Percentiles rank a stretch among this genome's conserved stretches.
Conservation (phyloP, 1,140 invertebrate genomes). For the Drosophila santomea region DNA sequence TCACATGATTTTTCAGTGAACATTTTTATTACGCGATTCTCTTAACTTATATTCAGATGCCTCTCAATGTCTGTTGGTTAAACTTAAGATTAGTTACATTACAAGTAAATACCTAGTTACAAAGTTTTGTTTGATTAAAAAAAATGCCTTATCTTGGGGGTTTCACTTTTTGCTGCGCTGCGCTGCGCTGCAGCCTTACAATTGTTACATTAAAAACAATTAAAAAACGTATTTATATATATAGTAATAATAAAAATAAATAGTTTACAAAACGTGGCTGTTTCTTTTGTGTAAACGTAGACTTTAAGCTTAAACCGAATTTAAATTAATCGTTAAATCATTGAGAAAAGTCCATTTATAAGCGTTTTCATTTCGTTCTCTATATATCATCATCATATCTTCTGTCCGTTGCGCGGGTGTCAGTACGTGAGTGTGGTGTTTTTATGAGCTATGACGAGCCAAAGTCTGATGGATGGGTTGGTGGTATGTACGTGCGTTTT, state of each 20-base stretch:
- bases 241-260: conserved; percentile 46
- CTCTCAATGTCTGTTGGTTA: conserved; percentile 55
- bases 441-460: conserved; percentile 18
- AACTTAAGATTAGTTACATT: conserved; percentile 59
- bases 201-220: conserved; percentile 32
- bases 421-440: conserved; percentile 3
- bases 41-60: conserved; percentile 4
- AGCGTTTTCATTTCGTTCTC: conserved; percentile 76
- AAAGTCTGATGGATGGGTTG: conserved; percentile 10
- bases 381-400: conserved; percentile 50
- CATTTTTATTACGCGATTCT: background rate
- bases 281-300: conserved; percentile 27
- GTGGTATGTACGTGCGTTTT: conserved; percentile 2
- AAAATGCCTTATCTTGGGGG: conserved; percentile 62
- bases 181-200: conserved; percentile 54
- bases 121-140: conserved; percentile 41
- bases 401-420: conserved; percentile 8
- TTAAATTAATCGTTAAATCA: conserved; percentile 62
- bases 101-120: conserved; percentile 63
- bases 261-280: conserved; percentile 56
- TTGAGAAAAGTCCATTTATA: conserved; percentile 77
- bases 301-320: conserved; percentile 39
- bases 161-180: conserved; percentile 22
- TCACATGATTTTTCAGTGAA: conserved; percentile 7
- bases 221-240: conserved; percentile 37